These are phyloP conservation scores for Aurelia sp. DNA, from an alignment of 30 jellyfish, hydroid and myxozoan species.

Conservation along the genomic window DNA sequence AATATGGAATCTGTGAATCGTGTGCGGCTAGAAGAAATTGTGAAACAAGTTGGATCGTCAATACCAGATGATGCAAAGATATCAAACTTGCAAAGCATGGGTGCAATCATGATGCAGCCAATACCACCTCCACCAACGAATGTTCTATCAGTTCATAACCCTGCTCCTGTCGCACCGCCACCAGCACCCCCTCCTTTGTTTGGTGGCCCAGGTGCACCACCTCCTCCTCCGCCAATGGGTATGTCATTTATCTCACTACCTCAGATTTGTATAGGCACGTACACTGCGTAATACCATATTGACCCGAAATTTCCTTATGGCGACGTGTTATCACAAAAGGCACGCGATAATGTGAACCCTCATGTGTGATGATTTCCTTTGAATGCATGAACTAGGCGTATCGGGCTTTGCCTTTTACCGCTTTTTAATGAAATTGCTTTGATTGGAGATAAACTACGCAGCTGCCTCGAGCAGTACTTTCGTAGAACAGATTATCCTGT, in stretches of 20 bases:
- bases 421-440: too few relatives aligned
- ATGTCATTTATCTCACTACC: neutral
- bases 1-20: conserved; percentile 84
- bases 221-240: conserved; percentile 92
- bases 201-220: conserved; percentile 83
- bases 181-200: conserved; percentile 88
- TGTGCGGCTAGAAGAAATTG: conserved; percentile 91
- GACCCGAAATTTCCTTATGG: too few relatives aligned
- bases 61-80: conserved; percentile 98
- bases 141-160: conserved; percentile 53
- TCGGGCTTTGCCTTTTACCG: too few relatives aligned
- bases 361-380: too few relatives aligned
- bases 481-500: too few relatives aligned
- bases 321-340: too few relatives aligned
- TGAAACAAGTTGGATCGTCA: conserved; percentile 93
- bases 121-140: conserved; percentile 76
- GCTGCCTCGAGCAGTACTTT: too few relatives aligned
- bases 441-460: too few relatives aligned
- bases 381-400: too few relatives aligned
- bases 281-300: too few relatives aligned
- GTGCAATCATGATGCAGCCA: conserved; percentile 78
- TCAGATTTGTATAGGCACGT: too few relatives aligned
- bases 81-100: conserved; percentile 94
- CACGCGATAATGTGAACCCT: too few relatives aligned
- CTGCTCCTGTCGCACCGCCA: conserved; percentile 74